Evolutionary conservation across 1,140 invertebrate species (phyloP), one percentile per base, ranked within the genome.

Genomic region (Panulirus ornatus): DNA sequence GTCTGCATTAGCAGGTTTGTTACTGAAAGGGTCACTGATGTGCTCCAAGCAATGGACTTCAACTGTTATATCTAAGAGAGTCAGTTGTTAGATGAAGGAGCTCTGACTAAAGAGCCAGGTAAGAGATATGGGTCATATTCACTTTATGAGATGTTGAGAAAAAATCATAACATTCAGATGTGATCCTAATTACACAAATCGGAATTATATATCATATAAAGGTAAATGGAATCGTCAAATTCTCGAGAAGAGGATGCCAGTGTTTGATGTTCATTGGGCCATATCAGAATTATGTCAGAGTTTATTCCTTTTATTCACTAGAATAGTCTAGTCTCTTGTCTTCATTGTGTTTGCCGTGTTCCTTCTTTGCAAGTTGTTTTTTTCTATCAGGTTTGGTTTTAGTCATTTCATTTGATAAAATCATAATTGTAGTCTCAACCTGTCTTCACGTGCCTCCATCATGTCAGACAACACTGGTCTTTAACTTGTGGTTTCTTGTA

Each of bases 1-100:
- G 5, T 79, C 76, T 19, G 76, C 76, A 51, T 51, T 79, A 44
- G 34, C 76, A 79, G 76, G 76, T 79, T 19, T 14, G 79, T 82
- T 8, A 22, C 14, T 5, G 6, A 19, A 30, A 2, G 16, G 14
- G 0, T 40, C 30, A 30, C n/a, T n/a, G 51, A 11, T 58, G 22
- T 11, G 11, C 11, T 11, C 11, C 22, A 22, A 58, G 11, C 22
- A 58, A 22, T 73, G 2, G n/a, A n/a, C n/a, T n/a, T 70, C 34
- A 9, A 3, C 11, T 34, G 0, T 34, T 11, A n/a, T 9, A n/a
- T 8, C 0, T 2, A 16, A 9, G 9, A 8, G 8, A 36, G 70
- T 73, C 70, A 73, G 30, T 30, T 73, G 14, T 34, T 30, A 30
- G 9, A 34, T 34, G n/a, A 0, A 14, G 34, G 27, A 34, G 1